phyloP scores from a whole-genome alignment of 64 coral and sea anemone species.

The Astreopora myriophthalma region DNA sequence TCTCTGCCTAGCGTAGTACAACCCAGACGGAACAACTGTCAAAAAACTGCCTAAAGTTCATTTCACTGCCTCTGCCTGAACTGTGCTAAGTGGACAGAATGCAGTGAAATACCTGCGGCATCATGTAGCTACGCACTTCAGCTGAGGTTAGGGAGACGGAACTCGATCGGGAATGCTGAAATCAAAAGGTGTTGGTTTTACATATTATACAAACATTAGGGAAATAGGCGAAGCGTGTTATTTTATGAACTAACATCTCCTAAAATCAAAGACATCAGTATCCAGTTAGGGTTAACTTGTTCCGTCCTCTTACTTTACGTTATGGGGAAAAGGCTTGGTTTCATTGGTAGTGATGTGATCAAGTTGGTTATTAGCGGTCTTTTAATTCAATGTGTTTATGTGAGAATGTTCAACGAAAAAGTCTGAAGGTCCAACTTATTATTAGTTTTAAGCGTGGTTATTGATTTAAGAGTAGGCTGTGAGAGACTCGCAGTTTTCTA shows the following conservation, averaged over 20 bases:
- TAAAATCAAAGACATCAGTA: background rate
- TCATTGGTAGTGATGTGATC: background rate
- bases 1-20: background rate
- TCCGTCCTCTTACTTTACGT: background rate
- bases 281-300: background rate
- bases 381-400: too few relatives aligned
- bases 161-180: conserved; percentile 76
- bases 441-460: too few relatives aligned
- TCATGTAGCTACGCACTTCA: conserved; percentile 75
- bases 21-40: background rate
- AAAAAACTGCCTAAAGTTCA: background rate
- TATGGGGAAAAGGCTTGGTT: too few relatives aligned
- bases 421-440: too few relatives aligned
- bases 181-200: background rate
- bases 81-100: conserved; percentile 26
- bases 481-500: too few relatives aligned
- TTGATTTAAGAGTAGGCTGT: too few relatives aligned
- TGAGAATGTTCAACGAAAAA: too few relatives aligned
- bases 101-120: conserved; percentile 66
- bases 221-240: background rate
- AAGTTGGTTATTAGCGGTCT: background rate
- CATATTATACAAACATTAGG: too few relatives aligned
- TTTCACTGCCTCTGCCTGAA: conserved; percentile 15
- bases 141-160: conserved; percentile 68
- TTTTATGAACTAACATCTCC: background rate